These are phyloP conservation scores for Harpagifer antarcticus DNA, from an alignment of 2,797 vertebrate genomes.

Conservation along the genomic window DNA sequence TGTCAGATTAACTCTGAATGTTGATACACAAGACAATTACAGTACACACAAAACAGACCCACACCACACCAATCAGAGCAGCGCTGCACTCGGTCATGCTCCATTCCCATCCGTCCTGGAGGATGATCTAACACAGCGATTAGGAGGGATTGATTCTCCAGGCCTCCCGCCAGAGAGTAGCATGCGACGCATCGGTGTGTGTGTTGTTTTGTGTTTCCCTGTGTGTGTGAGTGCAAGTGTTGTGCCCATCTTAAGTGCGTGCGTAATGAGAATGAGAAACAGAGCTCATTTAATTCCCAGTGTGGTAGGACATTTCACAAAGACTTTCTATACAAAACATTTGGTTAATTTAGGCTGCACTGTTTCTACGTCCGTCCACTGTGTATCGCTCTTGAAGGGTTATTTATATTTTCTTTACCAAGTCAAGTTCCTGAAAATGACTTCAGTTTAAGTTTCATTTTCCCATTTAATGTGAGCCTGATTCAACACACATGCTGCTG, in stretches of 20 bases:
- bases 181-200: slow-evolving; percentile 10
- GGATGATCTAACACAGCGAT: slow-evolving; percentile 50
- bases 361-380: slow-evolving; percentile 6
- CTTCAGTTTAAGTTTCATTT: slow-evolving; percentile 57
- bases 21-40: slow-evolving; percentile 55
- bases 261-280: slow-evolving; percentile 56
- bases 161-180: slow-evolving; percentile 30
- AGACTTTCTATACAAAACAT: slow-evolving; percentile 41
- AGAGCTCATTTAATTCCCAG: slow-evolving; percentile 43
- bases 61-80: slow-evolving; percentile 59
- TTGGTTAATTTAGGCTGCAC: slow-evolving; percentile 48
- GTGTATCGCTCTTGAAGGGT: slow-evolving; percentile 32
- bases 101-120: slow-evolving; percentile 52
- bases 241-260: slow-evolving; percentile 14
- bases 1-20: slow-evolving; percentile 63
- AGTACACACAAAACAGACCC: slow-evolving; percentile 46
- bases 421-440: slow-evolving; percentile 67
- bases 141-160: slow-evolving; percentile 34
- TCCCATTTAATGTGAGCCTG: slow-evolving; percentile 56
- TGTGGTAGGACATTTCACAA: slow-evolving; percentile 47
- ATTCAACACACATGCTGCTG: slow-evolving; percentile 72
- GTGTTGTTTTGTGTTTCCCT: background rate
- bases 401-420: slow-evolving; percentile 65
- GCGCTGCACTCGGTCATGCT: slow-evolving; percentile 50
- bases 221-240: background rate